Evolutionary conservation across 2,113 vertebrate genomes (phyloP).

Genomic region (Ictalurus furcatus): DNA sequence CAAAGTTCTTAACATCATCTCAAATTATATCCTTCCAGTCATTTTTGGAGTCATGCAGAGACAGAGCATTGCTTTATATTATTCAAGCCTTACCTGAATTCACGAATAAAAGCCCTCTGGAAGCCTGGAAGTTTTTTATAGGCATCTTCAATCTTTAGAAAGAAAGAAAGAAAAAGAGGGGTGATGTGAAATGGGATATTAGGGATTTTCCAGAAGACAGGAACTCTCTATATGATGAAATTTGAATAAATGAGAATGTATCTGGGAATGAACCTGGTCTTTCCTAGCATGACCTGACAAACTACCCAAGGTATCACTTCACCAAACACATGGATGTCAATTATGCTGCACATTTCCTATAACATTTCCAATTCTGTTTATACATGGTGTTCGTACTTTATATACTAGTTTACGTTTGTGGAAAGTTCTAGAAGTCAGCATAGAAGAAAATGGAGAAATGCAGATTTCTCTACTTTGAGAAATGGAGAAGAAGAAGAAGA

Average conservation of each 20-base stretch:
- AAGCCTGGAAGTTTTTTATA: constrained; percentile 86
- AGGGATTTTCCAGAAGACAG: constrained; percentile 33
- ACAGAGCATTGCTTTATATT: neutral
- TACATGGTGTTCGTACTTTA: neutral
- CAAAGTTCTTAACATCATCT: constrained; percentile 4
- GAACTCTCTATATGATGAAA: constrained; percentile 22
- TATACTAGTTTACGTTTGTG: neutral
- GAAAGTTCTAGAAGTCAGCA: neutral
- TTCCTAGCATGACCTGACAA: constrained; percentile 54
- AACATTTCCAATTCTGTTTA: neutral
- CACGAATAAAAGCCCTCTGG: constrained; percentile 77
- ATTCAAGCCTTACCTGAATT: constrained; percentile 81
- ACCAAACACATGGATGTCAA: constrained; percentile 25
- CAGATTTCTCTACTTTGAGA: neutral
- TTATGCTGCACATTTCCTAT: constrained; percentile 38
- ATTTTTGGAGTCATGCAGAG: neutral
- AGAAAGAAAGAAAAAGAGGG: constrained; percentile 5
- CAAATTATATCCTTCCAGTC: neutral
- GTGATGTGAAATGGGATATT: constrained; percentile 11
- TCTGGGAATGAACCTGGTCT: constrained; percentile 53
- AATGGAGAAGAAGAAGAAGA: neutral
- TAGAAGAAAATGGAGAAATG: neutral
- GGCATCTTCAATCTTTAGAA: constrained; percentile 77
- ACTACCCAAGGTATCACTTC: constrained; percentile 52
- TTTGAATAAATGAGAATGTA: constrained; percentile 29